phyloP scores from a whole-genome alignment of 2,888 invertebrate species.

The Lasioglossum figueresi region DNA sequence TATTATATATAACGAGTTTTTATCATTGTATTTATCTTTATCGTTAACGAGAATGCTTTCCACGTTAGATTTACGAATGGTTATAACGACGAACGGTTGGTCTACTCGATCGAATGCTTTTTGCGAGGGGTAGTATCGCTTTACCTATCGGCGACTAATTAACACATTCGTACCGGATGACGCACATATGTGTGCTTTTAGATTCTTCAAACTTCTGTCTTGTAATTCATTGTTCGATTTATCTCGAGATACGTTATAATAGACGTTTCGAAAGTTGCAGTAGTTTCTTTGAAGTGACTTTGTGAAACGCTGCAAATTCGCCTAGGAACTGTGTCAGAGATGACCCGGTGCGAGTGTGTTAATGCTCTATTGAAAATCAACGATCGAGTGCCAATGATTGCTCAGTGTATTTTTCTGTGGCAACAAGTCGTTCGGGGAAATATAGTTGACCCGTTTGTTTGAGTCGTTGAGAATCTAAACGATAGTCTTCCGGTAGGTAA shows the following conservation, averaged over 20 bases:
- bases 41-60: not conserved
- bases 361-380: not conserved
- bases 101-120: slow-evolving; percentile 1
- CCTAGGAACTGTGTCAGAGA: not conserved
- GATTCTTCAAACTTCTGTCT: not conserved
- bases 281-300: not conserved
- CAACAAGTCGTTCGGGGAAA: not conserved
- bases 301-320: no score
- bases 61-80: not conserved
- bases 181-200: not conserved
- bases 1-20: not conserved
- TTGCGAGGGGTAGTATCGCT: slow-evolving; percentile 6
- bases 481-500: not conserved
- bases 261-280: not conserved
- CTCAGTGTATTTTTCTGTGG: not conserved
- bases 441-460: not conserved
- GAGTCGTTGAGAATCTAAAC: not conserved
- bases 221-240: not conserved
- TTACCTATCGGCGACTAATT: not conserved
- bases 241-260: not conserved
- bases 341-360: not conserved
- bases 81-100: not conserved
- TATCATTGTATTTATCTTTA: slow-evolving; percentile 1
- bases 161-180: not conserved
- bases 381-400: not conserved